Percentiles rank a stretch among this genome's conserved stretches.
These are phyloP conservation scores for Drosophila nigromelanica DNA, from an alignment of 1,140 invertebrate genomes.

Conservation along the genomic window DNA sequence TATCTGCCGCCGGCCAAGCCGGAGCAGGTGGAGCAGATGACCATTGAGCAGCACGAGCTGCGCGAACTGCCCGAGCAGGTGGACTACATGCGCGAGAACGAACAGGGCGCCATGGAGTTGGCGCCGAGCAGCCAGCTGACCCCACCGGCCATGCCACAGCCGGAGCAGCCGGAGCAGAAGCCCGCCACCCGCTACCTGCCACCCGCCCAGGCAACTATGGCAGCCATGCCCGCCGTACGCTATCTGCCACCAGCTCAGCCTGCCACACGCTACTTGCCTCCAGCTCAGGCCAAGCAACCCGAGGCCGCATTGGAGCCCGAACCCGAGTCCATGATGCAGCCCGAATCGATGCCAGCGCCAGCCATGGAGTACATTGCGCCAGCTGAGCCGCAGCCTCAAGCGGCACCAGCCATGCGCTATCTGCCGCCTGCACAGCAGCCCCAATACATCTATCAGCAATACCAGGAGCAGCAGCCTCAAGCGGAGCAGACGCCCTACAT, in stretches of 20 bases:
- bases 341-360: constrained; percentile 33
- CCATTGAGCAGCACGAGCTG: constrained; percentile 74
- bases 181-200: constrained; percentile 57
- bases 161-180: constrained; percentile 29
- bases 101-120: constrained; percentile 51
- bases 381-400: constrained; percentile 26
- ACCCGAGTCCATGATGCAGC: constrained; percentile 17
- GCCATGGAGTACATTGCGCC: constrained; percentile 15
- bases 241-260: constrained; percentile 22
- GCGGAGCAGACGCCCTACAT: constrained; percentile 65
- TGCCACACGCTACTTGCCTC: constrained; percentile 23
- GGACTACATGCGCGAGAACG: constrained; percentile 61
- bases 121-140: constrained; percentile 63
- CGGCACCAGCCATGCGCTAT: constrained; percentile 34
- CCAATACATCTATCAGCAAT: constrained; percentile 72
- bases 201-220: constrained; percentile 26
- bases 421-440: constrained; percentile 34
- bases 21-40: constrained; percentile 62
- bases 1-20: constrained; percentile 67
- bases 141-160: constrained; percentile 50
- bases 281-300: constrained; percentile 18
- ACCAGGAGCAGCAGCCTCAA: constrained; percentile 54
- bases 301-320: not conserved
- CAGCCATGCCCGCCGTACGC: constrained; percentile 5
- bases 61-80: constrained; percentile 75